Evolutionary conservation across 1,140 invertebrate species (phyloP), one percentile per base, ranked within the genome.

Genomic region (Cardiocondyla obscurior): DNA sequence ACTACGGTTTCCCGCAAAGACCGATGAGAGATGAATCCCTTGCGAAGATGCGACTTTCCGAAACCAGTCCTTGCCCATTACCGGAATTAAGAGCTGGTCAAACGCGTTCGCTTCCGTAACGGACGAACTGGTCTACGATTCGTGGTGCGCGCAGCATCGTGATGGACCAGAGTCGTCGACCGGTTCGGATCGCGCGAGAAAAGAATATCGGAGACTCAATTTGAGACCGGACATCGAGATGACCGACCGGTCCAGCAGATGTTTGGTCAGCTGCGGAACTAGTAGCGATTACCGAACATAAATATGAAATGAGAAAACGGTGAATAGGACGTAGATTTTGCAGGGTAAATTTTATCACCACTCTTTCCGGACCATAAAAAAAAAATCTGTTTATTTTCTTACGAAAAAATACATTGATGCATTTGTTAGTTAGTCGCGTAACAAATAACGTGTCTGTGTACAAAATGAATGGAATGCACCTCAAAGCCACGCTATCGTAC

Each of bases 241-340:
- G 92, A 92, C 90, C 91, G 92, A 93, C 91, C 91, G 91, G 92
- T 92, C 89, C 83, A 87, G 92, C 92, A 93, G 93, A 94, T 93
- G 93, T 92, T 92, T 89, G 88, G 93, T 90, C 93, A 93, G 92
- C 92, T 93, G 92, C 90, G 89, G 83, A 81, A 82, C 81, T 53
- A 76, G 64, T 70, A 73, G 82, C 58, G 77, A 83, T 62, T 65
- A 58, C 81, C 65, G 79, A 69, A 85, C 33, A 16, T 58, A 55
- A 57, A 67, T n/a, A n/a, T 10, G 72, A 83, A 51, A 85, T 55
- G 39, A 67, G 46, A 36, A 28, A 28, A 22, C 49, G 25, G 25
- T 30, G 12, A 64, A 79, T 30, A 4, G 44, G 10, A 33, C 33
- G 46, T 3, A 22, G 36, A 77, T 77, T 39, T 64, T 65, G 42